Base-by-base conservation (phyloP, 2,888 invertebrate genomes). In the Frankliniella fusca region DNA sequence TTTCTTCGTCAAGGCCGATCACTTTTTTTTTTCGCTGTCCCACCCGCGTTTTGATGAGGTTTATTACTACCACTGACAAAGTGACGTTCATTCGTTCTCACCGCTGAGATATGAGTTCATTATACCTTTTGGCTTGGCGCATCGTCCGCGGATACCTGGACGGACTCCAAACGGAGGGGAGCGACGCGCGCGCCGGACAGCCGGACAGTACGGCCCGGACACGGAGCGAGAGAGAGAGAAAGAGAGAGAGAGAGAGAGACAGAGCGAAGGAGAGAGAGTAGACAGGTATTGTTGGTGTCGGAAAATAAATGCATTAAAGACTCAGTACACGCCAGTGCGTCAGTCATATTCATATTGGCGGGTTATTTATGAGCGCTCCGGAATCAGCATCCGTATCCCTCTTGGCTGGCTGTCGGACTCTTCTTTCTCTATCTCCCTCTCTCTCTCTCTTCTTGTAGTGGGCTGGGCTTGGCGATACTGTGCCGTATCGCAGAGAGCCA, bases 271-370 rank as follows among this genome's bases (percentile, higher is more conserved):
- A 54, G 54, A 54, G 18, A 54, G 61, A 18, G 61, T 7, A n/a
- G 54, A 18, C 54, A 18, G 18, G 61, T 61, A 61, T 61, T 61
- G 61, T 61, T 18, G 61, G 61, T n/a, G 61, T 18, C n/a, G 61
- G n/a, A 61, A 61, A 61, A 61, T 61, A 61, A 61, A 61, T 61
- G 61, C 61, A 61, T 61, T 61, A 20, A 61, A 61, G 61, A n/a
- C 61, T 61, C 61, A 18, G 20, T 61, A 61, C 61, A 61, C 61
- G 61, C 61, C 61, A 61, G 20, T 61, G n/a, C n/a, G 61, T 61
- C 61, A 61, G 61, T 61, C 61, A 61, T 18, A 38, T 38, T 38
- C 38, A 38, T 38, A 38, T 38, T 38, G 38, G 38, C 38, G 61
- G 61, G 61, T 61, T 20, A 61, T 10, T 61, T 61, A 61, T 61